Percentiles rank a stretch among this genome's conserved stretches.
Conservation (phyloP, 2,113 vertebrate genomes). For the Cyanoderma ruficeps region DNA sequence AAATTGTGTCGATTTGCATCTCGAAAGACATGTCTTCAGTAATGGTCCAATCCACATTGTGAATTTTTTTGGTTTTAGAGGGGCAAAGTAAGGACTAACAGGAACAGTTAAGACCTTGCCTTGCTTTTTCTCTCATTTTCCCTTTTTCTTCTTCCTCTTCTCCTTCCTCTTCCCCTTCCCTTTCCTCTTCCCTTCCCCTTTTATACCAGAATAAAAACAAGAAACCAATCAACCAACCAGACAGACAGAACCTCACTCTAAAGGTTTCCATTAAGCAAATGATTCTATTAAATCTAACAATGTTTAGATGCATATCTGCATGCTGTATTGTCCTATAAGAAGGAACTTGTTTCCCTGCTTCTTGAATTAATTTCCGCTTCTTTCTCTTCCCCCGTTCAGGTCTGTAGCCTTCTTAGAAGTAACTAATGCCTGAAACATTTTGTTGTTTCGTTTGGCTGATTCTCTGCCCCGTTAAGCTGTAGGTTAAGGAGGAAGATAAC, state of each 20-base stretch:
- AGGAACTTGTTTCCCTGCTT: neutral
- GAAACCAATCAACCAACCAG: neutral
- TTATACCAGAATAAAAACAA: neutral
- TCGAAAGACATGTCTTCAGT: neutral
- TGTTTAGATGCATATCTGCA: neutral
- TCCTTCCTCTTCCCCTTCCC: accelerated
- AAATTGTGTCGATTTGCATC: neutral
- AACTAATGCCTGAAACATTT: neutral
- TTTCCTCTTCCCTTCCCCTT: neutral
- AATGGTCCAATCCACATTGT: neutral
- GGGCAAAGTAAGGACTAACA: neutral
- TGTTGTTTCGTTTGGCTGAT: neutral
- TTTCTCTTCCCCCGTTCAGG: neutral
- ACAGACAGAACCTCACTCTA: neutral
- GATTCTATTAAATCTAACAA: neutral
- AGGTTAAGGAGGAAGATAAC: neutral
- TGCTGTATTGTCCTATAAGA: neutral
- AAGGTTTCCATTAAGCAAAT: neutral
- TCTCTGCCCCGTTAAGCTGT: accelerated
- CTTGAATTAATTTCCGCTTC: neutral
- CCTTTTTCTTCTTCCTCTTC: neutral
- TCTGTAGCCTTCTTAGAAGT: neutral
- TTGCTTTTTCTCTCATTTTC: neutral
- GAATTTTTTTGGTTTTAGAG: neutral
- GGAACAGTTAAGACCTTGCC: neutral